A percentile compares a stretch with the other conserved stretches of the same genome.
Conservation (phyloP, 2,113 vertebrate genomes). For the Talpa occidentalis region DNA sequence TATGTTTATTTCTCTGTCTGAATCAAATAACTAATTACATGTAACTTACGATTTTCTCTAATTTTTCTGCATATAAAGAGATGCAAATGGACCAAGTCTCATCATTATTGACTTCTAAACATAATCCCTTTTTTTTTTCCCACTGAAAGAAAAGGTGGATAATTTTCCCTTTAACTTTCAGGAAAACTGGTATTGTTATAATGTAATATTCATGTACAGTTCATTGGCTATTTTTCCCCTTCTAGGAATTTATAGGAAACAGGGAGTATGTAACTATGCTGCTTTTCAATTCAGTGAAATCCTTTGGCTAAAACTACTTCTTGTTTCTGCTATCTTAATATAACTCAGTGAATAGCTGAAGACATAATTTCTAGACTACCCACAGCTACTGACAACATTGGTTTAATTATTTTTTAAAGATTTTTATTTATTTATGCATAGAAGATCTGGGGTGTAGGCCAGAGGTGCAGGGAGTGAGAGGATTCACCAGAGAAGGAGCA, state of each 20-base stretch:
- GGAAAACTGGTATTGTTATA: not conserved
- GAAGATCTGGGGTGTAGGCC: too few species aligned
- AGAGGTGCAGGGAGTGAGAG: too few species aligned
- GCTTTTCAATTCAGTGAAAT: not conserved
- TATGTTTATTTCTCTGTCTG: not conserved
- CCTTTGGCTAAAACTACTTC: not conserved
- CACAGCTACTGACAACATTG: not conserved
- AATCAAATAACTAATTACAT: not conserved
- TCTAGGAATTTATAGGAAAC: not conserved
- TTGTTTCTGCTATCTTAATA: not conserved
- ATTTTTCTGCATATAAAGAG: conserved; percentile 11
- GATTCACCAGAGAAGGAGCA: too few species aligned
- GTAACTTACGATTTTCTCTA: not conserved
- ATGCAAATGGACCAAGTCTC: not conserved
- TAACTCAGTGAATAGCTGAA: not conserved
- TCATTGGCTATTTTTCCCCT: not conserved
- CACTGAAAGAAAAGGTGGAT: not conserved
- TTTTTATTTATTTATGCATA: too few species aligned
- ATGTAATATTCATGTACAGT: not conserved
- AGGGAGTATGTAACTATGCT: not conserved
- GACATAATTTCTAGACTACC: not conserved
- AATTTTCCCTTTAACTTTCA: not conserved
- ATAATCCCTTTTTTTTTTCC: not conserved
- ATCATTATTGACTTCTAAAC: conserved; percentile 12
- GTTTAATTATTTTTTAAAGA: conserved; percentile 45